A percentile compares a stretch with the other conserved stretches of the same genome.
phyloP scores from a whole-genome alignment of 2,113 vertebrate genomes.

The Pseudorasbora parva region DNA sequence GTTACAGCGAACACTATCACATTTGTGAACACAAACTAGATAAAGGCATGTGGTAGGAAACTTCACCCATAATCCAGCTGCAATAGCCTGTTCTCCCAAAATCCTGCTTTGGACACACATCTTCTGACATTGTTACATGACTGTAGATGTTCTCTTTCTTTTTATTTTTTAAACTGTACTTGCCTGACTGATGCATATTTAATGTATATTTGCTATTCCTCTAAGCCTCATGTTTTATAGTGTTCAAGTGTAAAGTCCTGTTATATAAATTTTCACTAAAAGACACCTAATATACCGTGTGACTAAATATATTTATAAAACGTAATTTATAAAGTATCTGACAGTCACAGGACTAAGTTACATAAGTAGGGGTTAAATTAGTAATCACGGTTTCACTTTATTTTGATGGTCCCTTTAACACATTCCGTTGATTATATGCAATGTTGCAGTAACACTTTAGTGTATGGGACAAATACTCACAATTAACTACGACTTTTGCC shows the following conservation, averaged over 20 bases:
- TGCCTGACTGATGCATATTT: background rate
- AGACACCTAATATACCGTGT: too few species aligned
- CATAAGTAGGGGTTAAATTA: too few species aligned
- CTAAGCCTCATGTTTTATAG: background rate
- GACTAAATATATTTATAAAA: too few species aligned
- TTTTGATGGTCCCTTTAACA: too few species aligned
- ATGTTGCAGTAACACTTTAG: too few species aligned
- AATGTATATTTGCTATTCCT: background rate
- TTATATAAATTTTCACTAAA: background rate
- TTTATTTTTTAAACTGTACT: background rate
- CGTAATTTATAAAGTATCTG: too few species aligned
- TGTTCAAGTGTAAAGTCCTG: background rate
- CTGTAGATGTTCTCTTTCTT: background rate
- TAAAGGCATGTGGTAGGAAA: slow-evolving; percentile 3
- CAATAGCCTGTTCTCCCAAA: background rate
- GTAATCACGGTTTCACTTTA: too few species aligned
- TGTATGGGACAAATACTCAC: too few species aligned
- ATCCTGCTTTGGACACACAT: background rate
- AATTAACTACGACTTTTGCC: too few species aligned
- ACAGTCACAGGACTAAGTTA: too few species aligned
- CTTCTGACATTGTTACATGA: background rate
- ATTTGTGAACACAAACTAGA: slow-evolving; percentile 25
- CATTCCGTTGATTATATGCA: too few species aligned
- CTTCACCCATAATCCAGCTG: background rate
- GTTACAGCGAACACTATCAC: background rate